Base-by-base conservation (phyloP, 2,888 invertebrate genomes). In the Scelioninae gen. 2 region DNA sequence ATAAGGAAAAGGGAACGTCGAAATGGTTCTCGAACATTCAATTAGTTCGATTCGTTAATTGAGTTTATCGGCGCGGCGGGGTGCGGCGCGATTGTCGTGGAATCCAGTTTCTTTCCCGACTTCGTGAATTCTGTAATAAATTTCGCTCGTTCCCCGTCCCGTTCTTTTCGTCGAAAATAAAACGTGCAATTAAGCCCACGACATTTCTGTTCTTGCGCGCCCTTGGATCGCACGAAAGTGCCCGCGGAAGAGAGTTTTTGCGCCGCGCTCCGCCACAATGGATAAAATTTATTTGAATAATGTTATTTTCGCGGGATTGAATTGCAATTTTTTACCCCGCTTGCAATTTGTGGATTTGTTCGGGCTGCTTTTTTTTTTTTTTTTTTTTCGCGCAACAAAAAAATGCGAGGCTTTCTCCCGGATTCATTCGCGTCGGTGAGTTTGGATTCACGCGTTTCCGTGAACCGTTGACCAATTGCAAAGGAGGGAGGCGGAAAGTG, bases 1-100 rank as follows among this genome's bases (percentile, higher is more conserved):
- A 60, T 60, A 73, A 64, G 33, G 50, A 45, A 61, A 53, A 57
- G 7, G 16, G 52, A 33, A 58, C 55, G 63, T 45, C 57, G 60
- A 67, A 52, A 74, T 67, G 58, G 68, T 73, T 72, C n/a, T n/a
- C 71, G 77, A 74, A 74, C 78, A 80, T 82, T 82, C 80, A 83
- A 82, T 84, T 82, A 83, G 77, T 79, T 81, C 78, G 76, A 82
- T 82, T 81, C 80, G 80, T 79, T 84, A 84, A 84, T 84, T 82
- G 80, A 81, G 79, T 82, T 82, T 81, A 82, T 82, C 80, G 80
- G 73, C 67, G 43, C 15, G 33, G 63, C 35, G 67, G 53, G 53
- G 57, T 58, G 63, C 63, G n/a, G 63, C 48, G 69, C 77, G 79
- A 79, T 79, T 79, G 78, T 74, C 73, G 74, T 52, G 58, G 73